Evolutionary conservation across 2,888 invertebrate species (phyloP).

Genomic region (Seira sanloemensis): DNA sequence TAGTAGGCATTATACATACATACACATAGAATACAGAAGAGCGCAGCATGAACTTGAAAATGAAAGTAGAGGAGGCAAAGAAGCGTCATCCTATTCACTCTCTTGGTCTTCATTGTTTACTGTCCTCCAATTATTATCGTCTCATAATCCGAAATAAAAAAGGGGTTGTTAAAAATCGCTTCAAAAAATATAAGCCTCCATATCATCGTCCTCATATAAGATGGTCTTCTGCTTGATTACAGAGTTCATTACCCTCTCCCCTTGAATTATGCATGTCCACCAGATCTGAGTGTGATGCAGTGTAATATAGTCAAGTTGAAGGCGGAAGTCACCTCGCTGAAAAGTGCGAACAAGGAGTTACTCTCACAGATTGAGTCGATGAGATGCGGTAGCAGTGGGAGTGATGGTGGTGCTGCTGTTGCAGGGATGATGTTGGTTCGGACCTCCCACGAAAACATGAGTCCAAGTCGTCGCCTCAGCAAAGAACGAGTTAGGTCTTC

Average conservation of each 20-base stretch:
- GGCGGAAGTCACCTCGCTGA: conserved; percentile 75
- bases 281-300: conserved; percentile 78
- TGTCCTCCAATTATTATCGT: conserved; percentile 44
- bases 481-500: no score
- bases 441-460: conserved; percentile 51
- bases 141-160: no score
- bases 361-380: conserved; percentile 14
- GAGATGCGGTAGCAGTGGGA: no score
- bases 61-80: conserved; percentile 36
- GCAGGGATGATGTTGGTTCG: no score
- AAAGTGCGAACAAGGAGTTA: conserved; percentile 59
- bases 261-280: conserved; percentile 78
- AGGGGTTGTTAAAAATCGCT: no score
- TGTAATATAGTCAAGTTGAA: conserved; percentile 78
- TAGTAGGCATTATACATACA: not conserved
- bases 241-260: conserved; percentile 79
- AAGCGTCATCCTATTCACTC: conserved; percentile 37
- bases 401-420: no score
- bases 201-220: conserved; percentile 12
- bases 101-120: conserved; percentile 28
- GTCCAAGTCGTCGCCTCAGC: no score
- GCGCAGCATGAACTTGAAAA: conserved; percentile 56
- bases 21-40: not conserved
- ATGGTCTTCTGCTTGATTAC: conserved; percentile 49
- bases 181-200: conserved; percentile 31